Evolutionary conservation across 2,113 vertebrate genomes (phyloP).

Genomic region (Tauraco erythrolophus): DNA sequence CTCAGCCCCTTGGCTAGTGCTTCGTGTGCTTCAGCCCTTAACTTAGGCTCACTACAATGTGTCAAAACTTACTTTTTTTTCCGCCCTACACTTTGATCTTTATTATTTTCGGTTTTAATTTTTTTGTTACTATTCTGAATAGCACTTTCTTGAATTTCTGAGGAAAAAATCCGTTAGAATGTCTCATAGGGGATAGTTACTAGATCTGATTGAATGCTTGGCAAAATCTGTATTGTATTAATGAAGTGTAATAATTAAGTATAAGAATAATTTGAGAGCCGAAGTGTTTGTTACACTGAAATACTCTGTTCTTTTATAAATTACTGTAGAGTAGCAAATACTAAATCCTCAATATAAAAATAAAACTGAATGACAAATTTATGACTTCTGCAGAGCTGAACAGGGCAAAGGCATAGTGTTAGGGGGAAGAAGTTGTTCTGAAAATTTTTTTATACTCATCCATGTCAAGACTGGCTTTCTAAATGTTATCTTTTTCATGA

Average conservation of each 20-base stretch:
- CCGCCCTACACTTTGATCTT: not conserved
- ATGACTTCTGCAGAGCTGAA: not conserved
- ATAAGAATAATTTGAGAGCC: not conserved
- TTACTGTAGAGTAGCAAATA: not conserved
- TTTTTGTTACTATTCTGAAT: not conserved
- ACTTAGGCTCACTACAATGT: not conserved
- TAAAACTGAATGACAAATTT: not conserved
- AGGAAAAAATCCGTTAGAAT: not conserved
- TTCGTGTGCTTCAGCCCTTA: not conserved
- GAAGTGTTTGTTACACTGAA: not conserved
- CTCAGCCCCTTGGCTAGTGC: not conserved
- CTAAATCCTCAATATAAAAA: not conserved
- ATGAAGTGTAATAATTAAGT: not conserved
- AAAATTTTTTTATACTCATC: not conserved
- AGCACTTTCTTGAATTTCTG: not conserved
- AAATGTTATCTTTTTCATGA: not conserved
- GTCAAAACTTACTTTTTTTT: not conserved
- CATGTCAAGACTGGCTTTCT: not conserved
- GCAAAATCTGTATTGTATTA: not conserved
- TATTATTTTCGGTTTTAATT: not conserved
- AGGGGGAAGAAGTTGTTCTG: not conserved
- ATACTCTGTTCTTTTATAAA: not conserved
- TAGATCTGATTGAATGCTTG: not conserved
- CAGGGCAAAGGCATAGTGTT: not conserved
- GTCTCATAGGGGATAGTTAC: not conserved